These are phyloP conservation scores for Subanguina moxae DNA, from an alignment of 1,140 invertebrate genomes.

Conservation along the genomic window DNA sequence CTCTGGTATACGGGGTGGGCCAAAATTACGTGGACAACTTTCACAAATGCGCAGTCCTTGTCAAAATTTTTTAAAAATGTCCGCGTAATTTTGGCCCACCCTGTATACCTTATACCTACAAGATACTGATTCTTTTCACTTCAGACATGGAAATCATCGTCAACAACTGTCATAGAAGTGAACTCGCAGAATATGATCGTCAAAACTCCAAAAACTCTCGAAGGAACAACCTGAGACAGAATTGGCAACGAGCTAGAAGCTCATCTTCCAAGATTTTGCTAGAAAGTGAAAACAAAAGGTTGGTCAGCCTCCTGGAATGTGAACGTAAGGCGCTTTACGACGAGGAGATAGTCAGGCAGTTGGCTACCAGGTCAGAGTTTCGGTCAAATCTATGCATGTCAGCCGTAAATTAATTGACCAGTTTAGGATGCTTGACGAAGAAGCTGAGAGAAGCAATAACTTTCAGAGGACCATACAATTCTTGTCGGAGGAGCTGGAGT, in stretches of 20 bases:
- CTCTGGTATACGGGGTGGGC: too few species aligned
- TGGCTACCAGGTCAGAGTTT: constrained; percentile 16
- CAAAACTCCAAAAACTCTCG: constrained; percentile 12
- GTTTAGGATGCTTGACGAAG: constrained; percentile 20
- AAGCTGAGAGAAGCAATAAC: constrained; percentile 12
- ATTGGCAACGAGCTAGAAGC: constrained; percentile 21
- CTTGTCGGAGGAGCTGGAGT: background rate
- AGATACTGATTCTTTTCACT: too few species aligned
- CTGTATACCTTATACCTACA: background rate
- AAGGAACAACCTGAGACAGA: constrained; percentile 5
- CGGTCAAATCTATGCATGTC: background rate
- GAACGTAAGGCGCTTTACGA: constrained; percentile 17
- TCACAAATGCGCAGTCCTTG: too few species aligned
- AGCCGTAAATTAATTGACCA: too few species aligned
- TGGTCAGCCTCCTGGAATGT: constrained; percentile 13
- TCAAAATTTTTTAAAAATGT: background rate
- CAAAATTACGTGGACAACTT: too few species aligned
- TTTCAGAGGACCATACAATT: background rate
- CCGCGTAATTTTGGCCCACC: too few species aligned
- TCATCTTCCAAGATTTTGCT: constrained; percentile 19
- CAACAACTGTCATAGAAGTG: constrained; percentile 17
- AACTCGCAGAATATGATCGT: constrained; percentile 14
- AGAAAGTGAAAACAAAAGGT: constrained; percentile 22
- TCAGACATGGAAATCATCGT: constrained; percentile 27
- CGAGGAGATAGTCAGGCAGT: constrained; percentile 18